Conservation (phyloP, 2,113 vertebrate genomes). For the Nannospalax galili region DNA sequence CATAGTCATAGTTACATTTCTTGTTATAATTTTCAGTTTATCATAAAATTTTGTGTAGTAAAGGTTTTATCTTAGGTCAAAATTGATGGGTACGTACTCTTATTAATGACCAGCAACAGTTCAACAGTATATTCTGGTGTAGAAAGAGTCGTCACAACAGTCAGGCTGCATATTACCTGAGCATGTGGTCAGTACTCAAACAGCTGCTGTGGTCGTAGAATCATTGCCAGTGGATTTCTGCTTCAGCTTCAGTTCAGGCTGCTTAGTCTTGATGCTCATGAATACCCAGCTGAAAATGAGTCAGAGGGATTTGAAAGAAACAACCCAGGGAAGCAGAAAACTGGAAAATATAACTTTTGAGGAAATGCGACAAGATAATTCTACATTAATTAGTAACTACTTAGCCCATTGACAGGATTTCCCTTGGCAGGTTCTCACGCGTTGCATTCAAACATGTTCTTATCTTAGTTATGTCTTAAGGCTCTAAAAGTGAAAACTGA, state of each 20-base stretch:
- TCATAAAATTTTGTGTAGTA: slow-evolving; percentile 29
- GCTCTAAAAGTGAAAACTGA: slow-evolving; percentile 26
- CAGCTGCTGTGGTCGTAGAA: not conserved
- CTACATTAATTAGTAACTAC: not conserved
- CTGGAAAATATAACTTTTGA: slow-evolving; percentile 38
- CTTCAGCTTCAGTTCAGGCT: not conserved
- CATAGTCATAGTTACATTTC: slow-evolving; percentile 33
- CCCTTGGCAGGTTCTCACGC: not conserved
- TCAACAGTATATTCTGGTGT: not conserved
- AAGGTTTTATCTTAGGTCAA: not conserved
- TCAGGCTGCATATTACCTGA: not conserved
- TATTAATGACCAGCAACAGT: not conserved
- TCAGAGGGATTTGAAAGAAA: slow-evolving; percentile 43
- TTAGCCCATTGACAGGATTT: slow-evolving; percentile 47
- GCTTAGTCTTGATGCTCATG: not conserved
- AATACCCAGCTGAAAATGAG: not conserved
- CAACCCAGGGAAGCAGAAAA: slow-evolving; percentile 49
- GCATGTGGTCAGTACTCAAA: not conserved
- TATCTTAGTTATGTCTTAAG: not conserved
- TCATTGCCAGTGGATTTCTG: not conserved
- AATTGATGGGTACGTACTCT: not conserved
- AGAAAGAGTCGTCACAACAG: not conserved
- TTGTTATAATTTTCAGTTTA: slow-evolving; percentile 32
- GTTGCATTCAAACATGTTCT: not conserved
- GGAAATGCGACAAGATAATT: slow-evolving; percentile 25